Conservation (phyloP, 2,113 vertebrate species). For the Salvator merianae region DNA sequence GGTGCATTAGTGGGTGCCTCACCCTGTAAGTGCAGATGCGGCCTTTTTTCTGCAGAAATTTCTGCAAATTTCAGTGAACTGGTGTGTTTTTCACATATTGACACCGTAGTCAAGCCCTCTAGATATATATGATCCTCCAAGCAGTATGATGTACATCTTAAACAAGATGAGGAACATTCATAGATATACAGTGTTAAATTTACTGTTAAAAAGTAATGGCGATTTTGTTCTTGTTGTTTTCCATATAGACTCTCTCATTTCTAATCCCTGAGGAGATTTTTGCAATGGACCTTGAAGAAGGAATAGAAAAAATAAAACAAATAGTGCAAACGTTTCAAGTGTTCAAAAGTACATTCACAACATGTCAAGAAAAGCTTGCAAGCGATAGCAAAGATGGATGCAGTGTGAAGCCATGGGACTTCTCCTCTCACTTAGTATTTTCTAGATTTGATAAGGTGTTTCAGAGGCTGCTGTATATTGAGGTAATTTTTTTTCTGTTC, state of each 20-base stretch:
- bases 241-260: constrained; percentile 66
- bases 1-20: too few relatives aligned
- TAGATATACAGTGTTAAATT: too few relatives aligned
- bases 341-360: constrained; percentile 73
- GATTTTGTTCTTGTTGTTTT: constrained; percentile 16
- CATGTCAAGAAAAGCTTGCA: constrained; percentile 51
- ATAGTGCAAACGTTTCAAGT: constrained; percentile 66
- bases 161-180: too few relatives aligned
- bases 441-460: constrained; percentile 64
- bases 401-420: constrained; percentile 71
- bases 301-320: constrained; percentile 72
- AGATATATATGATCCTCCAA: too few relatives aligned
- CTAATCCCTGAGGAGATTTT: constrained; percentile 80
- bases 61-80: too few relatives aligned
- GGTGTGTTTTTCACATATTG: too few relatives aligned
- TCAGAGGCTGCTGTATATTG: constrained; percentile 68
- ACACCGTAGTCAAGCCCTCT: too few relatives aligned
- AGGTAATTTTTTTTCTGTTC: constrained; percentile 46
- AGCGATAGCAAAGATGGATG: constrained; percentile 41
- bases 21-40: too few relatives aligned
- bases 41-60: too few relatives aligned
- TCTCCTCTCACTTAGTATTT: constrained; percentile 70
- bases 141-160: too few relatives aligned
- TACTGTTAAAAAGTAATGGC: not conserved
- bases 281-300: constrained; percentile 80